A percentile compares a stretch with the other conserved stretches of the same genome.
Conservation (phyloP, 2,888 invertebrate genomes). For the Nowickia ferox region DNA sequence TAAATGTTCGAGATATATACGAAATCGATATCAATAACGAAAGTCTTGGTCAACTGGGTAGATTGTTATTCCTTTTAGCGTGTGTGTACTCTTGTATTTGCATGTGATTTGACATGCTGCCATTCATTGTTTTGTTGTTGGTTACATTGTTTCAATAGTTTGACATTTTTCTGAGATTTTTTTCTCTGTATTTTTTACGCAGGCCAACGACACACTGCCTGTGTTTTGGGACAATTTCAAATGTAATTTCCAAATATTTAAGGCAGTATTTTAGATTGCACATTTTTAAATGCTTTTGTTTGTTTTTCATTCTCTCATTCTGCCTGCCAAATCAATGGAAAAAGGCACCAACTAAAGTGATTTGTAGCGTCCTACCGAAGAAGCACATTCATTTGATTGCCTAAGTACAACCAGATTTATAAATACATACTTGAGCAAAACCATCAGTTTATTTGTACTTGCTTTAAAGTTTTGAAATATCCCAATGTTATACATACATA, state of each 20-base stretch:
- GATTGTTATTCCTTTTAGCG: conserved; percentile 22
- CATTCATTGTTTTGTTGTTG: conserved; percentile 41
- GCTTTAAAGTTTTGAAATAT: too few relatives aligned
- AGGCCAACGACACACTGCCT: neutral
- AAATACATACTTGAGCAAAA: too few relatives aligned
- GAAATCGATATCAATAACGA: too few relatives aligned
- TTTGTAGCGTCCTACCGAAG: neutral
- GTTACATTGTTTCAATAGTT: conserved; percentile 31
- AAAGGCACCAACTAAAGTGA: conserved; percentile 25
- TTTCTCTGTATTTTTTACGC: neutral
- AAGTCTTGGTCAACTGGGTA: too few relatives aligned
- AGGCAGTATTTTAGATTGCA: conserved; percentile 41
- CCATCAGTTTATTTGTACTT: too few relatives aligned
- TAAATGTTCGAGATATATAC: too few relatives aligned
- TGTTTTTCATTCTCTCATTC: neutral
- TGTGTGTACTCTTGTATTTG: conserved; percentile 6
- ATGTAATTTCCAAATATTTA: conserved; percentile 63
- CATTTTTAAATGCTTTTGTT: conserved; percentile 43
- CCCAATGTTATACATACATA: too few relatives aligned
- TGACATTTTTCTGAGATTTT: conserved; percentile 25
- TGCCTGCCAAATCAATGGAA: neutral
- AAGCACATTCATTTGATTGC: neutral
- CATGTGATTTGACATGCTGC: conserved; percentile 60
- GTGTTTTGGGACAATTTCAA: conserved; percentile 24
- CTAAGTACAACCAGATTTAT: too few relatives aligned